Percentiles rank a stretch among this genome's conserved stretches.
These are phyloP conservation scores for Drosophila quadrilineata DNA, from an alignment of 1,140 invertebrate species.

Conservation along the genomic window DNA sequence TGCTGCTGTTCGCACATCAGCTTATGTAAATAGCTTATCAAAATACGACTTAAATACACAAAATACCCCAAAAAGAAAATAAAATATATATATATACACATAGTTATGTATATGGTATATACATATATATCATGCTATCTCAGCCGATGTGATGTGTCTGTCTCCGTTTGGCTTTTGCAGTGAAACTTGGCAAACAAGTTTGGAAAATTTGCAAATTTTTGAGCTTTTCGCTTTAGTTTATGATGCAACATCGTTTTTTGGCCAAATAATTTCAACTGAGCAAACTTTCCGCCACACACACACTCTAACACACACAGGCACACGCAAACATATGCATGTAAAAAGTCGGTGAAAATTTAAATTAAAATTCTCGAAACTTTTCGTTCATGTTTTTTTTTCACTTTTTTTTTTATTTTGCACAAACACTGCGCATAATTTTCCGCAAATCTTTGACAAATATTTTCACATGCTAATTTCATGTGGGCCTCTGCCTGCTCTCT, in stretches of 20 bases:
- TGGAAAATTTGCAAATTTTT: slow-evolving; percentile 61
- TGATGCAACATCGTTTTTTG: slow-evolving; percentile 70
- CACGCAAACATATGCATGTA: neutral
- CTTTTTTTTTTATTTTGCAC: too few relatives aligned
- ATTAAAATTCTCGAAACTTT: slow-evolving; percentile 76
- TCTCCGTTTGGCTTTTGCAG: neutral
- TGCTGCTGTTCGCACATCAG: slow-evolving; percentile 50
- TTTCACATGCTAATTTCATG: slow-evolving; percentile 77
- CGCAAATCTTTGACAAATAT: slow-evolving; percentile 77
- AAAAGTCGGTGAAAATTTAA: slow-evolving; percentile 64
- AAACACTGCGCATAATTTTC: slow-evolving; percentile 78
- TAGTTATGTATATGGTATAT: neutral
- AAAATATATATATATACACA: neutral
- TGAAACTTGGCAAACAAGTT: slow-evolving; percentile 68
- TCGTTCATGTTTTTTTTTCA: slow-evolving; percentile 52
- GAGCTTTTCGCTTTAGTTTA: slow-evolving; percentile 68
- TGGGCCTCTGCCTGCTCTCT: too few relatives aligned
- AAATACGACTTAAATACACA: slow-evolving; percentile 23
- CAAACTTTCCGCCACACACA: slow-evolving; percentile 49
- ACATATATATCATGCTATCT: too few relatives aligned
- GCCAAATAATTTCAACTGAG: slow-evolving; percentile 67
- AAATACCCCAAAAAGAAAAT: slow-evolving; percentile 20
- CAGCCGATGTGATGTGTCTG: too few relatives aligned
- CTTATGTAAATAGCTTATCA: slow-evolving; percentile 73
- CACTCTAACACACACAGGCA: slow-evolving; percentile 6